phyloP scores from a whole-genome alignment of 2,888 invertebrate genomes.

The Dasypolia templi region DNA sequence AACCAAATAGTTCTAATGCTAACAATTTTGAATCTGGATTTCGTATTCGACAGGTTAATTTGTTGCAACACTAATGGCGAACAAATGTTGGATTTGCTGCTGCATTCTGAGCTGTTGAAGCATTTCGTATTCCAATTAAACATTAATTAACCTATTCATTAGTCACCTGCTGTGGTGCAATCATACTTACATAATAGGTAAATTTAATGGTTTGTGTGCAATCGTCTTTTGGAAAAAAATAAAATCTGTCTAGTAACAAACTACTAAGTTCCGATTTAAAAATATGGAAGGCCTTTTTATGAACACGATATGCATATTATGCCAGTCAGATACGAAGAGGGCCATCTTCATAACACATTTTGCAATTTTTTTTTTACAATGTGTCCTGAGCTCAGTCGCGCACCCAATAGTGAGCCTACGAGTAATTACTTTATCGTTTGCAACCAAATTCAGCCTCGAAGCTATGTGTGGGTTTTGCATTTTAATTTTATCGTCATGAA shows the following conservation, averaged over 20 bases:
- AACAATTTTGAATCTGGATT: conserved; percentile 46
- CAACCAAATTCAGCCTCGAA: conserved; percentile 5
- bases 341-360: neutral
- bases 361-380: conserved; percentile 4
- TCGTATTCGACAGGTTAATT: conserved; percentile 59
- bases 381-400: neutral
- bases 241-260: no score
- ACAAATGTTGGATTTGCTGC: conserved; percentile 63
- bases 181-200: conserved; percentile 26
- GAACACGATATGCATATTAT: neutral
- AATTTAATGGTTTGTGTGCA: conserved; percentile 7
- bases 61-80: conserved; percentile 63
- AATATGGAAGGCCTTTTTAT: neutral
- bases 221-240: conserved; percentile 12
- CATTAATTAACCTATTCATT: conserved; percentile 57
- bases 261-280: neutral
- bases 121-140: conserved; percentile 60
- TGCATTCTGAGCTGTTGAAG: conserved; percentile 59
- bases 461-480: conserved; percentile 21
- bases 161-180: conserved; percentile 45
- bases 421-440: conserved; percentile 28
- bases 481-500: conserved; percentile 28
- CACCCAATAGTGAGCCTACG: conserved; percentile 33
- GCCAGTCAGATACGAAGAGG: conserved; percentile 4
- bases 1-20: conserved; percentile 50